These are phyloP conservation scores for Phymastichus coffea DNA, from an alignment of 1,140 invertebrate species.

Conservation along the genomic window DNA sequence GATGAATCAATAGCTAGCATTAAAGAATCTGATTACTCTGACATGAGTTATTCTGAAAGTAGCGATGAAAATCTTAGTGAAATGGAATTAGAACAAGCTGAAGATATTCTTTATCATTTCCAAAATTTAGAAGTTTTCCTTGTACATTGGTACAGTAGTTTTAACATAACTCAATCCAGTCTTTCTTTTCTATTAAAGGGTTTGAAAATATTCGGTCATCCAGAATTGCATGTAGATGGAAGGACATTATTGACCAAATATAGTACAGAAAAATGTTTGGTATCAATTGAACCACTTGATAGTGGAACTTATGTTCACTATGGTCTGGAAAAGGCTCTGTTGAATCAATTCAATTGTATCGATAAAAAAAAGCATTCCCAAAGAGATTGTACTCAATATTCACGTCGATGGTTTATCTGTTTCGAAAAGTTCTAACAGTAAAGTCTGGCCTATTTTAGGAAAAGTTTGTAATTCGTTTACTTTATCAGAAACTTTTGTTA, in stretches of 20 bases:
- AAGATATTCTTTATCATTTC: too few relatives aligned
- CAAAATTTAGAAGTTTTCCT: too few relatives aligned
- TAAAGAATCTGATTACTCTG: too few relatives aligned
- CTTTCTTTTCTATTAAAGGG: neutral
- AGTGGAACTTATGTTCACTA: neutral
- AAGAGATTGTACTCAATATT: neutral
- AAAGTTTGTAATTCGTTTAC: neutral
- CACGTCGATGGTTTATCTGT: neutral
- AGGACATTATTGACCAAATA: too few relatives aligned
- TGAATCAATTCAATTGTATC: neutral
- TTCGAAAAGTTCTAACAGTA: neutral
- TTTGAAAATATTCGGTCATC: neutral
- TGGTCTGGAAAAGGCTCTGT: neutral
- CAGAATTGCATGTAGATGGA: neutral
- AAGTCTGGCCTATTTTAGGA: neutral
- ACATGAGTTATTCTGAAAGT: too few relatives aligned
- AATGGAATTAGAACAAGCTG: too few relatives aligned
- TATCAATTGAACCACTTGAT: neutral
- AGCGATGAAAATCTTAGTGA: too few relatives aligned
- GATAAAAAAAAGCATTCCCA: neutral
- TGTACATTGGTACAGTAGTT: too few relatives aligned
- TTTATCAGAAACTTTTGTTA: neutral
- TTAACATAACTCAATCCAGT: too few relatives aligned
- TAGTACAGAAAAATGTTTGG: too few relatives aligned
- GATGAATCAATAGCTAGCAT: too few relatives aligned